Evolutionary conservation across 1,140 invertebrate species (phyloP).

Genomic region (Drosophila ercepeae): DNA sequence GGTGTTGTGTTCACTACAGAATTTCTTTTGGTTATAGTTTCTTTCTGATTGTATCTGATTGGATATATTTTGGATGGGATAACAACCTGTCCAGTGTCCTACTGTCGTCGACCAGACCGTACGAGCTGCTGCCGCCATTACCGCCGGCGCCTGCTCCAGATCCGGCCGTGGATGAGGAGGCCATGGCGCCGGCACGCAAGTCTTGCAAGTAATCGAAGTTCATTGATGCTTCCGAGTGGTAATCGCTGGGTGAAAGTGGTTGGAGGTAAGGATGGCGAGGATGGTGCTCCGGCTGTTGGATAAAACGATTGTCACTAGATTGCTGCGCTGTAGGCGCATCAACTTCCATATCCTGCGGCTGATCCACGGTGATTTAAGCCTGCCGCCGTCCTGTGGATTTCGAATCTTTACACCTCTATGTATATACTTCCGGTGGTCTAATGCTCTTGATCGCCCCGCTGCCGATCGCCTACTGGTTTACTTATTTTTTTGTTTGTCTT

Average conservation of each 20-base stretch:
- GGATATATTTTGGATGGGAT: slow-evolving; percentile 53
- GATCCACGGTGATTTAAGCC: slow-evolving; percentile 63
- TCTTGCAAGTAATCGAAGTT: slow-evolving; percentile 82
- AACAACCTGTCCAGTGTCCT: slow-evolving; percentile 81
- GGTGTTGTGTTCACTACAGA: slow-evolving; percentile 23
- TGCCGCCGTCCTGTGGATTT: slow-evolving; percentile 11
- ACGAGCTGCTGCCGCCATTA: slow-evolving; percentile 26
- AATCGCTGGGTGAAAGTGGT: slow-evolving; percentile 25
- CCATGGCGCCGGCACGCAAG: slow-evolving; percentile 50
- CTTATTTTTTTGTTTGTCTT: slow-evolving; percentile 14
- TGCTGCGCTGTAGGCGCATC: slow-evolving; percentile 70
- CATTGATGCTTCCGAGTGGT: slow-evolving; percentile 79
- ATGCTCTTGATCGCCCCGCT: slow-evolving; percentile 4
- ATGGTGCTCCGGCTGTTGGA: slow-evolving; percentile 7
- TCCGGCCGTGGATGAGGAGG: slow-evolving; percentile 40
- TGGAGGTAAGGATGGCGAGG: not conserved
- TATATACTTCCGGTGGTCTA: not conserved
- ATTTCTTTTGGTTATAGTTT: slow-evolving; percentile 13
- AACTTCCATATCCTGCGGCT: slow-evolving; percentile 80
- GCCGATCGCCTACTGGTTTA: slow-evolving; percentile 25
- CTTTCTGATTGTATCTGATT: slow-evolving; percentile 18
- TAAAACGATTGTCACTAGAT: slow-evolving; percentile 31
- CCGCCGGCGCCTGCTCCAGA: slow-evolving; percentile 5
- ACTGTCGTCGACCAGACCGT: slow-evolving; percentile 78
- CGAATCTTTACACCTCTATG: not conserved